Evolutionary conservation across 2,113 vertebrate species (phyloP), one percentile per base, ranked within the genome.

Genomic region (Periophthalmus modestus): DNA sequence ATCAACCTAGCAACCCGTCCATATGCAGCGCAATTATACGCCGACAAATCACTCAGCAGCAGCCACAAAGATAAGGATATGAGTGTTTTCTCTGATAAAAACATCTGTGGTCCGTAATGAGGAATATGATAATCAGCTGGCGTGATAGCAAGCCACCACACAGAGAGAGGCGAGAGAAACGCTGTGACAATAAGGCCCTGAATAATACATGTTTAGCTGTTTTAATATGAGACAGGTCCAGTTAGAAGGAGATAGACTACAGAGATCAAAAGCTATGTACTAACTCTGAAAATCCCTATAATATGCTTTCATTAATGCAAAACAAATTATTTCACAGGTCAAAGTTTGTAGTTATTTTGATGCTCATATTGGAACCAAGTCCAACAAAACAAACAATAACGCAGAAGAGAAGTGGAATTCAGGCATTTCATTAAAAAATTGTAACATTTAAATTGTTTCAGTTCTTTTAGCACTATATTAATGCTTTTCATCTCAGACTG

Each of bases 91-190:
- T 15, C 71, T 71, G 63, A 78, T 75, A 72, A 82, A n/a, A 88
- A 86, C 88, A 87, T 85, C 87, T 83, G 78, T 80, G 1, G 50
- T 43, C 80, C 71, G 50, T 83, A 86, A 85, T 83, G 81, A 83
- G 77, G 62, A 78, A 73, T 66, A 68, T 70, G 73, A 79, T 82
- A 80, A 87, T 86, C 62, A 76, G 61, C 77, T 0, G 0, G 24
- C n/a, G 7, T 15, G 28, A 66, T 52, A 61, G 59, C 15, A 16
- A 52, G 65, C 75, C 39, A 59, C 28, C 34, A n/a, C 28, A 28
- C 15, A 71, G 52, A 46, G 61, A 13, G 39, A 34, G 14, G 9
- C 62, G 52, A 43, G 61, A 14, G 36, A 76, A 57, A 72, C n/a
- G 23, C 6, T 24, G 61, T 7, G 28, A 62, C 57, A 46, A 69